Conservation (phyloP, 2,113 vertebrate genomes). For the Apteryx owenii region DNA sequence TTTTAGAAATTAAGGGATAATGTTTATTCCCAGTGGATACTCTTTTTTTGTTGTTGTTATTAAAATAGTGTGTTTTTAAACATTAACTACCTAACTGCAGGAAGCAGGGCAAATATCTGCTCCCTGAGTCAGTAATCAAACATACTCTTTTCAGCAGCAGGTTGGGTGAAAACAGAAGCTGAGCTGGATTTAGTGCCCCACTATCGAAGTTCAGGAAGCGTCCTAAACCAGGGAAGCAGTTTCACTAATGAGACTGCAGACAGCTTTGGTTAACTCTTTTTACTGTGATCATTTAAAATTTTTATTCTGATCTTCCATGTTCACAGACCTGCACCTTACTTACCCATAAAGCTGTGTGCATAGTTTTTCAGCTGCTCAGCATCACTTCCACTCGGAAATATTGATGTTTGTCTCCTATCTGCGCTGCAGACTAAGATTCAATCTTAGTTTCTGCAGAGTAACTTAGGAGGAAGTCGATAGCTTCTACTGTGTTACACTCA, state of each 20-base stretch:
- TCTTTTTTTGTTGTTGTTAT: neutral
- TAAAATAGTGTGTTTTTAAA: neutral
- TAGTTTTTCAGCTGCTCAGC: neutral
- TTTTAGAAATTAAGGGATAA: slow-evolving; percentile 54
- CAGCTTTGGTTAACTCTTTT: neutral
- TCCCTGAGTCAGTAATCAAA: neutral
- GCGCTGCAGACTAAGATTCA: neutral
- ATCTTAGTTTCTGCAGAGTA: neutral
- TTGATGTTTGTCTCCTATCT: neutral
- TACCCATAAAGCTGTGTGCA: neutral
- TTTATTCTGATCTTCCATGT: neutral
- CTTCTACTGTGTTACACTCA: neutral
- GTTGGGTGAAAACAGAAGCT: neutral
- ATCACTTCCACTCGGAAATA: neutral
- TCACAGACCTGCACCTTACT: neutral
- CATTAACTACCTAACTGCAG: slow-evolving; percentile 3
- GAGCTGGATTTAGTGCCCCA: neutral
- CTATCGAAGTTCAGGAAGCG: neutral
- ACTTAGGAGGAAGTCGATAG: neutral
- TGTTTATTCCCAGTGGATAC: slow-evolving; percentile 1
- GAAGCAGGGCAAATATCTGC: neutral
- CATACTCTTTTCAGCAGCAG: neutral
- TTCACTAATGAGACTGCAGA: neutral
- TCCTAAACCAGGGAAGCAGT: neutral
- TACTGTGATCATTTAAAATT: neutral